phyloP scores from a whole-genome alignment of 2,113 vertebrate species.

The Odocoileus hemionus region DNA sequence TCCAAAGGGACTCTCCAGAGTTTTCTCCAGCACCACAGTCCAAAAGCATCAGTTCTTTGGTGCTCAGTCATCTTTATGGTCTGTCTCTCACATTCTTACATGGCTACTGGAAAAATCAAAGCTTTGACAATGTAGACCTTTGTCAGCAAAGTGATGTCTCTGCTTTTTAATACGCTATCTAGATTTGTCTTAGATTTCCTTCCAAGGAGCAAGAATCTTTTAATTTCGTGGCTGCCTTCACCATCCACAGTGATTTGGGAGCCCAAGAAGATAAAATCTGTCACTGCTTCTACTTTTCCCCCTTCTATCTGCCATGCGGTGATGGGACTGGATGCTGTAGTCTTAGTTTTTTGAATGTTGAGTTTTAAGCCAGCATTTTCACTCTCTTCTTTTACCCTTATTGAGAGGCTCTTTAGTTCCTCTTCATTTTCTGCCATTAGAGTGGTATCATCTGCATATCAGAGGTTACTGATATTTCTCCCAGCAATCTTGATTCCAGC shows the following conservation, averaged over 20 bases:
- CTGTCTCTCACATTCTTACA: rapidly evolving
- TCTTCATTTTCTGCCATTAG: neutral
- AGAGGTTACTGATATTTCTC: neutral
- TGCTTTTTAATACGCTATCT: neutral
- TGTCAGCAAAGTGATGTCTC: neutral
- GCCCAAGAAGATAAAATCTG: neutral
- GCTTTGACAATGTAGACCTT: neutral
- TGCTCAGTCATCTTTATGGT: neutral
- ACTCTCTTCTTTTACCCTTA: neutral
- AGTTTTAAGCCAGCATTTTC: neutral
- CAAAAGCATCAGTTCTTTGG: neutral
- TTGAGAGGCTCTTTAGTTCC: neutral
- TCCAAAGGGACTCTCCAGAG: neutral
- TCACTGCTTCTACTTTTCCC: neutral
- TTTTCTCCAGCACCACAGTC: neutral
- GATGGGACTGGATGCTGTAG: neutral
- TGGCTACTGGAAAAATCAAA: neutral
- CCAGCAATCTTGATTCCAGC: neutral
- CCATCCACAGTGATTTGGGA: neutral
- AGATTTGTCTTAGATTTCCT: neutral
- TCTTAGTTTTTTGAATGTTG: neutral
- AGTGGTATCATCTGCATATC: neutral
- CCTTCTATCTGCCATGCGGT: neutral
- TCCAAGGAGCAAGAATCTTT: neutral
- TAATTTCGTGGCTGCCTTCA: neutral